phyloP scores from a whole-genome alignment of 2,797 vertebrate species.

The Potorous gilbertii region DNA sequence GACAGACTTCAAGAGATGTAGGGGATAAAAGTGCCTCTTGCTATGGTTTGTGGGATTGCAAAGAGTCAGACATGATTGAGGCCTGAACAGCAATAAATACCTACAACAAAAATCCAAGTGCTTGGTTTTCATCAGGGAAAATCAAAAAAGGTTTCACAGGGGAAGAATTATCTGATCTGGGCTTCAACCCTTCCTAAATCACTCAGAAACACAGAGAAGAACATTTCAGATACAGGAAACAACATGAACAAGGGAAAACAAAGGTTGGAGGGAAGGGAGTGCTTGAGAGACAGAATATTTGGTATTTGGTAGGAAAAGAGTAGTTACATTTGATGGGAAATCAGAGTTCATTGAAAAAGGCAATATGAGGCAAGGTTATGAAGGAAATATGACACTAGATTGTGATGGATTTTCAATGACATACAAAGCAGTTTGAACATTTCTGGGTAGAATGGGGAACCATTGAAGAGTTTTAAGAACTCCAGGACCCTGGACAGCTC shows the following conservation, averaged over 20 bases:
- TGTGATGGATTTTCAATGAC: conserved; percentile 22
- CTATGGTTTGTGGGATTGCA: background rate
- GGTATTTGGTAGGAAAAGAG: background rate
- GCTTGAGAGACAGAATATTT: background rate
- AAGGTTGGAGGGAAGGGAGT: background rate
- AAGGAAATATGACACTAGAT: conserved; percentile 19
- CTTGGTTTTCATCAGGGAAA: background rate
- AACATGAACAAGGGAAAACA: background rate
- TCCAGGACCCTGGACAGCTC: conserved; percentile 27
- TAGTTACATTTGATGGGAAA: background rate
- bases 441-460: background rate
- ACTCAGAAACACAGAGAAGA: background rate
- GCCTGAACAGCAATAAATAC: background rate
- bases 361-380: conserved; percentile 1
- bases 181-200: background rate
- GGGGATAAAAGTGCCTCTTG: no score
- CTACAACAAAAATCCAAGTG: background rate
- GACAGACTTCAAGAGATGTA: no score
- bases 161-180: background rate
- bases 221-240: background rate
- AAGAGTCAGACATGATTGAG: background rate
- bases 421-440: conserved; percentile 51
- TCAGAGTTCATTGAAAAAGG: background rate
- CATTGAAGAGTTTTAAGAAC: conserved; percentile 22
- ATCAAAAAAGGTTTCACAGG: background rate